phyloP scores from a whole-genome alignment of 2,888 invertebrate genomes.

The Carpatolechia fugitivella region DNA sequence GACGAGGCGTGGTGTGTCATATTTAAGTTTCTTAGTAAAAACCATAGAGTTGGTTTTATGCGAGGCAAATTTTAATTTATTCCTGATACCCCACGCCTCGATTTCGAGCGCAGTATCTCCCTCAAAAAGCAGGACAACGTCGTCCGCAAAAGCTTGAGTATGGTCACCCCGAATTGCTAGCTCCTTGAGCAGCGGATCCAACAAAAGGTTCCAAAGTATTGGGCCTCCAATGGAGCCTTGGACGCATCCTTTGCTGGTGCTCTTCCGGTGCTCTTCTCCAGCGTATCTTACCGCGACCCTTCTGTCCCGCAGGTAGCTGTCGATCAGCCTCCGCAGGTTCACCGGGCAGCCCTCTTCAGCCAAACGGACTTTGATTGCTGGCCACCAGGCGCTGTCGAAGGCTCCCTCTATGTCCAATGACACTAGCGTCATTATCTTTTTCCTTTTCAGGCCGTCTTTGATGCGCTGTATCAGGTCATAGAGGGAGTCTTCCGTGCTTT shows the following conservation, averaged over 20 bases:
- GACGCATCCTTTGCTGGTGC: conserved; percentile 11
- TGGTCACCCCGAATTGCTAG: background rate
- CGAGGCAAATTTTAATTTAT: background rate
- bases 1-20: background rate
- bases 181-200: background rate
- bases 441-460: background rate
- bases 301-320: background rate
- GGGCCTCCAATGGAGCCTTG: conserved; percentile 11
- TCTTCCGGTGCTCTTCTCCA: background rate
- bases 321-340: background rate
- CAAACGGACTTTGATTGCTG: background rate
- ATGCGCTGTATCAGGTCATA: background rate
- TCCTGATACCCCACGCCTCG: background rate
- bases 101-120: conserved; percentile 5
- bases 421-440: background rate
- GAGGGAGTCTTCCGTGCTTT: background rate
- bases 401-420: conserved; percentile 20
- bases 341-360: background rate
- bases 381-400: conserved; percentile 21
- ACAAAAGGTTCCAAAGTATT: background rate
- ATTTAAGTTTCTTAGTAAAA: background rate
- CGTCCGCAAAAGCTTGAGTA: too few relatives aligned
- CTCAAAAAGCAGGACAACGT: background rate
- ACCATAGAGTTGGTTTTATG: background rate
- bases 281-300: background rate